phyloP scores from a whole-genome alignment of 2,888 invertebrate genomes.

The Apomyelois bistriatella region DNA sequence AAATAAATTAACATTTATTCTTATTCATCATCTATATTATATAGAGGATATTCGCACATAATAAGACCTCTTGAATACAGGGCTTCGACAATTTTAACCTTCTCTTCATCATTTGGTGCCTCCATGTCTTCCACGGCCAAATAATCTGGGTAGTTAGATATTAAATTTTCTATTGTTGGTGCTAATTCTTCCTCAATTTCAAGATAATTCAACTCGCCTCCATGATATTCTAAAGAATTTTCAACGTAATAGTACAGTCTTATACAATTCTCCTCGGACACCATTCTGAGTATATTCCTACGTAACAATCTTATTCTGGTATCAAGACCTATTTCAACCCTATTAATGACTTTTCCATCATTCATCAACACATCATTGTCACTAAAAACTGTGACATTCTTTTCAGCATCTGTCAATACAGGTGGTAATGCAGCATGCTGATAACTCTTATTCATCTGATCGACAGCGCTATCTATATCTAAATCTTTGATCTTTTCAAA shows the following conservation, averaged over 20 bases:
- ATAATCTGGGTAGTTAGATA: constrained; percentile 88
- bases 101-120: constrained; percentile 80
- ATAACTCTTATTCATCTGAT: constrained; percentile 91
- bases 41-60: constrained; percentile 83
- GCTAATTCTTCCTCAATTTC: constrained; percentile 85
- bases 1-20: constrained; percentile 36
- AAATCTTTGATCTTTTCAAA: constrained; percentile 80
- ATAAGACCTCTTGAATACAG: constrained; percentile 92
- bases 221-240: constrained; percentile 92
- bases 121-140: constrained; percentile 86
- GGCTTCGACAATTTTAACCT: constrained; percentile 83
- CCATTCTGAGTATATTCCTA: constrained; percentile 80
- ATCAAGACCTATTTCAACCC: constrained; percentile 83
- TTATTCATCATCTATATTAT: constrained; percentile 60
- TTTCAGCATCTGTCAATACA: constrained; percentile 83
- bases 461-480: constrained; percentile 89
- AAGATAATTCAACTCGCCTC: constrained; percentile 84
- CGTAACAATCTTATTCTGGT: constrained; percentile 81
- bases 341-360: constrained; percentile 81
- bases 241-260: constrained; percentile 90
- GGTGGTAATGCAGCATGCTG: constrained; percentile 95
- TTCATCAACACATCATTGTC: constrained; percentile 84
- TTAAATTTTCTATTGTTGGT: constrained; percentile 85
- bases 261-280: constrained; percentile 79
- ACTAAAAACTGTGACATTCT: constrained; percentile 84